Evolutionary conservation across 2,888 invertebrate species (phyloP), one percentile per base, ranked within the genome.

Genomic region (Girardia tigrina): DNA sequence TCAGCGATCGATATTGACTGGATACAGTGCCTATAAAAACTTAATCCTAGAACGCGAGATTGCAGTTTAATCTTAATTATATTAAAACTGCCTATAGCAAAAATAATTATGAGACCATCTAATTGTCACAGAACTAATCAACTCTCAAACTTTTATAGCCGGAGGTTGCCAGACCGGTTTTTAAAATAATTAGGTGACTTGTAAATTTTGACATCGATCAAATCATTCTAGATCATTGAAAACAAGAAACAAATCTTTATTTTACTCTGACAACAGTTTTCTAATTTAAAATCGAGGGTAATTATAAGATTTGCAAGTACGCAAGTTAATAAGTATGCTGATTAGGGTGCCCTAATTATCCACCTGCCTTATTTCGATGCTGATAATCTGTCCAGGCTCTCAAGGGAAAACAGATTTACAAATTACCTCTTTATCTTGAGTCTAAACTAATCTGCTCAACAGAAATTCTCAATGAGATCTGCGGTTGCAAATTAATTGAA

Each of bases 321-420:
- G n/a, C 56, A 56, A 56, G 56, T 8, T 56, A 56, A 56, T 56
- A 56, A 56, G 56, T 56, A 56, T 56, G 56, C 56, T 56, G 56
- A 56, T 56, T 56, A 56, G 20, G 56, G 56, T 56, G 56, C 56
- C 56, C 56, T 56, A 56, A 56, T 56, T 56, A 56, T 56, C 56
- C 56, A 56, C 56, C 56, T 56, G 56, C 56, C 56, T 56, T 56
- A n/a, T 23, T 56, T n/a, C 56, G 56, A 56, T 56, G 56, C 4
- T 56, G 56, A 56, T 56, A 56, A 56, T 56, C 56, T 56, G 56
- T 56, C 56, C 56, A 12, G 8, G 20, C n/a, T 56, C 56, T 56
- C 56, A 12, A 12, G 56, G 56, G 56, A 56, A 56, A 56, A 56
- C 56, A 56, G 56, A 20, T 56, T 56, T 56, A 56, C 56, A 56